Evolutionary conservation across 2,888 invertebrate species (phyloP), one percentile per base, ranked within the genome.

Genomic region (Gandaritis pyraliata): DNA sequence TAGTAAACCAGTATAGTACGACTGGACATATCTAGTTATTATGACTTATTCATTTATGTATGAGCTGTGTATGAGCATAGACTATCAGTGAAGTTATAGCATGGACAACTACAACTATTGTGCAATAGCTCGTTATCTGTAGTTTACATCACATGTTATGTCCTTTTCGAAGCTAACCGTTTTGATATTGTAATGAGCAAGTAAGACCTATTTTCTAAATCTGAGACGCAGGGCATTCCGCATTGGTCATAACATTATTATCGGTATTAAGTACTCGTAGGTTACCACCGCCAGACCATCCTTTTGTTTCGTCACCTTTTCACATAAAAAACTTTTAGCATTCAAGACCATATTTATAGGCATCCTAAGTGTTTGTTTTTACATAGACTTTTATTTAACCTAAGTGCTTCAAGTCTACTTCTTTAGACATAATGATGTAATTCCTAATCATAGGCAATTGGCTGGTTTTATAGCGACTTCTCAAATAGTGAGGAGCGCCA

Each of bases 401-500:
- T 33, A 23, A 46, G 23, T 43, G 47, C 47, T 47, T 47, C 30
- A 33, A 33, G 30, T 33, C 8, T 2, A 52, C 30, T 48, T 56
- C 10, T 48, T 66, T 63, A 58, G 43, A 43, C 51, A 58, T 33
- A 61, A 69, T 77, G 71, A 74, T 73, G 74, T 79, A 75, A 78
- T 70, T 68, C 68, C 75, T 74, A 75, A 72, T 76, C 71, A 71
- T 75, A 43, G 16, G 16, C 11, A 78, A 54, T 60, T 60, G 57
- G 46, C 53, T 53, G 23, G 52, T 73, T 70, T 68, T 70, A 73
- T 75, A 72, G 70, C 73, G 66, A 67, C 68, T 67, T 69, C 70
- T 70, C 61, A 64, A 75, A 72, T 70, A 64, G 66, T 63, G 69
- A 64, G 79, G 75, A 83, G 72, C 70, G 85, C 77, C 72, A 64